These are phyloP conservation scores for Lagria hirta DNA, from an alignment of 2,888 invertebrate species.

Conservation along the genomic window DNA sequence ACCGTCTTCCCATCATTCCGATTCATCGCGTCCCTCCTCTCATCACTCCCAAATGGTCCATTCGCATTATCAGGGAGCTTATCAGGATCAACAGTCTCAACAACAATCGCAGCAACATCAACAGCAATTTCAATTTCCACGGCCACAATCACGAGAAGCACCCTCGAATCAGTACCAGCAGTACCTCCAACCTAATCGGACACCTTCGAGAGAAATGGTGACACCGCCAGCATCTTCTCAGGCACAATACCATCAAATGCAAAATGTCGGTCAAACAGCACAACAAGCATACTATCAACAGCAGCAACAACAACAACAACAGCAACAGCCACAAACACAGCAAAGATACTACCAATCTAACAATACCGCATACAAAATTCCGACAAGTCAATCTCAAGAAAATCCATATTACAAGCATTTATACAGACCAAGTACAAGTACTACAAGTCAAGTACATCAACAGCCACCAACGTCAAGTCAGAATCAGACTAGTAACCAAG, in stretches of 20 bases:
- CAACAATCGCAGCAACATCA: conserved; percentile 35
- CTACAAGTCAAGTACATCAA: conserved; percentile 6
- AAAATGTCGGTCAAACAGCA: conserved; percentile 15
- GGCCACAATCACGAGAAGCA: conserved; percentile 40
- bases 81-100: conserved; percentile 40
- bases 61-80: conserved; percentile 44
- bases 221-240: conserved; percentile 28
- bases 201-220: conserved; percentile 11
- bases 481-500: conserved; percentile 34
- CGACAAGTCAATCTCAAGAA: conserved; percentile 16
- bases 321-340: conserved; percentile 34
- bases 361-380: conserved; percentile 18
- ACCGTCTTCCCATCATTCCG: conserved; percentile 41
- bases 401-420: conserved; percentile 27
- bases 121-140: conserved; percentile 36
- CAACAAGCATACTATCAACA: conserved; percentile 34
- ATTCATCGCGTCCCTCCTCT: conserved; percentile 45
- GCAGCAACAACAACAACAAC: conserved; percentile 29
- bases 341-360: conserved; percentile 39
- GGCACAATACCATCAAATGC: conserved; percentile 28
- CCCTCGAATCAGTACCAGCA: conserved; percentile 35
- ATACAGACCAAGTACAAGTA: conserved; percentile 17
- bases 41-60: conserved; percentile 51
- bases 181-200: conserved; percentile 36
- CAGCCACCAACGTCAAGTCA: conserved; percentile 15